Evolutionary conservation across 2,797 vertebrate genomes (phyloP).

Genomic region (Poeciliopsis paucimaculata): DNA sequence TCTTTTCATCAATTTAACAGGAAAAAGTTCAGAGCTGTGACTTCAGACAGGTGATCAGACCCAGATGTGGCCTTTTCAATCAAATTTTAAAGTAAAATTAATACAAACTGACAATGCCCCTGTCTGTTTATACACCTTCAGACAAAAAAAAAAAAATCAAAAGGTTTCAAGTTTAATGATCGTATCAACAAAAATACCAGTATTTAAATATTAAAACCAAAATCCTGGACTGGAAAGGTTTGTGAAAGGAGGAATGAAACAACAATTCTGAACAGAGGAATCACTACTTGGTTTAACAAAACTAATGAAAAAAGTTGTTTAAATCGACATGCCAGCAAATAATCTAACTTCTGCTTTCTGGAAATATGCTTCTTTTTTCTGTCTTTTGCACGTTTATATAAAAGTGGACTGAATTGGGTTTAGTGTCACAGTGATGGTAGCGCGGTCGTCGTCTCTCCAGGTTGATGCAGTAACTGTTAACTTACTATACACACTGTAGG

Average conservation of each 20-base stretch:
- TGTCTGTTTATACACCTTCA: not conserved
- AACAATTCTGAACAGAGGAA: slow-evolving; percentile 29
- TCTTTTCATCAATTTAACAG: not conserved
- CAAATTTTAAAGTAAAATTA: not conserved
- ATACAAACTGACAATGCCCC: not conserved
- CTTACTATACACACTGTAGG: not conserved
- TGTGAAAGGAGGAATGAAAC: slow-evolving; percentile 39
- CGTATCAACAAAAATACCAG: slow-evolving; percentile 29
- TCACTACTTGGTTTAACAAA: slow-evolving; percentile 30
- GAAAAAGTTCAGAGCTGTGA: not conserved
- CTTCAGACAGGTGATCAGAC: not conserved
- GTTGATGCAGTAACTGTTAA: not conserved
- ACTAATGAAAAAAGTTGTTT: slow-evolving; percentile 17
- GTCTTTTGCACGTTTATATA: slow-evolving; percentile 15
- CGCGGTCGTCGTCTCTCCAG: slow-evolving; percentile 26
- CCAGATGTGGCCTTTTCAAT: not conserved
- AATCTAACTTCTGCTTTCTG: slow-evolving; percentile 16
- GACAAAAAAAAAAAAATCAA: slow-evolving; percentile 17
- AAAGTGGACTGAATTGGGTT: slow-evolving; percentile 59
- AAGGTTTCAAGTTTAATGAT: slow-evolving; percentile 42
- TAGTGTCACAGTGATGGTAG: slow-evolving; percentile 77
- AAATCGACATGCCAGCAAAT: slow-evolving; percentile 50
- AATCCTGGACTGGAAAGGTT: slow-evolving; percentile 20
- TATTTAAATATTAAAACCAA: slow-evolving; percentile 24
- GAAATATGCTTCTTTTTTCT: slow-evolving; percentile 15